A percentile compares a stretch with the other conserved stretches of the same genome.
phyloP scores from a whole-genome alignment of 37 sponge, comb jelly and placozoan species.

The Cladorhizidae sp. region DNA sequence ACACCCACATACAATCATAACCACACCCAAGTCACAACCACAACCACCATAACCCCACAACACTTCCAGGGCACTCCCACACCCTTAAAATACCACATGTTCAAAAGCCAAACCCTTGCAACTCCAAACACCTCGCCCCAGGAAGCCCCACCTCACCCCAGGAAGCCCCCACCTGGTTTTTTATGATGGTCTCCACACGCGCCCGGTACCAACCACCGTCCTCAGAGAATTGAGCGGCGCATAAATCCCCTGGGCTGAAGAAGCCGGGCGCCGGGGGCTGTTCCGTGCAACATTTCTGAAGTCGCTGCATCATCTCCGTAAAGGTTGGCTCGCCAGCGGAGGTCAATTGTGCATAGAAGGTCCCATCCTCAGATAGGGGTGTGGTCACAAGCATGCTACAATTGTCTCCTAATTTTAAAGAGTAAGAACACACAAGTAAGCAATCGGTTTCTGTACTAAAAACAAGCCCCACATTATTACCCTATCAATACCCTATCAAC shows the following conservation, averaged over 20 bases:
- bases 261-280: slow-evolving; percentile 16
- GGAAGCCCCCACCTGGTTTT: no score
- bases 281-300: background rate
- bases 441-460: no score
- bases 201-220: slow-evolving; percentile 32
- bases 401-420: slow-evolving; percentile 7
- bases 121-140: no score
- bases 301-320: background rate
- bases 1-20: no score
- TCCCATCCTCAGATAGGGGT: background rate
- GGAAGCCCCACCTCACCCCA: no score
- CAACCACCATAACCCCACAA: no score
- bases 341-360: slow-evolving; percentile 19
- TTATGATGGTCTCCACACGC: slow-evolving; percentile 34
- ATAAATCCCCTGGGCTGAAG: slow-evolving; percentile 39
- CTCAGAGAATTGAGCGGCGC: slow-evolving; percentile 28
- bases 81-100: no score
- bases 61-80: no score
- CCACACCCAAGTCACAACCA: no score
- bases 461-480: no score
- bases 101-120: no score
- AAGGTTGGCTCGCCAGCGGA: background rate
- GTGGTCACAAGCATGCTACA: background rate
- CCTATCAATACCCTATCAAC: no score
- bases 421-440: background rate